These are phyloP conservation scores for Boloria euphrosyne DNA, from an alignment of 2,888 invertebrate genomes.

Conservation along the genomic window DNA sequence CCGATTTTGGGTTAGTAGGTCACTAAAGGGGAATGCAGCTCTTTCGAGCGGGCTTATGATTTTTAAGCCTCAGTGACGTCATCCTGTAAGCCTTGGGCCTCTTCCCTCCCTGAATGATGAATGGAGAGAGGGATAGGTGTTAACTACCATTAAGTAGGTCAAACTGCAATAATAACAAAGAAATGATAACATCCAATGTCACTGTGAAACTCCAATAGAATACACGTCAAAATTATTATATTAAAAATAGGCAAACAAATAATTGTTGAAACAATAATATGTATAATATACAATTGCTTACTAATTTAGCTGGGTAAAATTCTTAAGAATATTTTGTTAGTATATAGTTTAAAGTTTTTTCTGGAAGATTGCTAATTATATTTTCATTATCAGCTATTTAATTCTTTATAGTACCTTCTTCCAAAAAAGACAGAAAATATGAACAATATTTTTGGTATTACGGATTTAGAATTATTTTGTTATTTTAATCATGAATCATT, in stretches of 20 bases:
- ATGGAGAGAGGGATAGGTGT: conserved; percentile 68
- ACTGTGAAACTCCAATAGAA: not conserved
- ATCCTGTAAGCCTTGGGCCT: conserved; percentile 50
- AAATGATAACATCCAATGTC: conserved; percentile 8
- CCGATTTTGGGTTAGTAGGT: conserved; percentile 78
- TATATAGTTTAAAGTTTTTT: no score
- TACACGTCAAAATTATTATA: not conserved
- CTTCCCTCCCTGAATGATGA: conserved; percentile 68
- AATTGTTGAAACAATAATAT: not conserved
- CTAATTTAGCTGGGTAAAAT: no score
- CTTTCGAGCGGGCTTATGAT: conserved; percentile 60
- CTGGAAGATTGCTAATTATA: no score
- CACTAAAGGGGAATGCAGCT: conserved; percentile 72
- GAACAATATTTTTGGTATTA: no score
- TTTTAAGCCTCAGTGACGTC: conserved; percentile 76
- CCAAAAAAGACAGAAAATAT: no score
- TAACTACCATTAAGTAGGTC: conserved; percentile 43
- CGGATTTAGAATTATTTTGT: no score
- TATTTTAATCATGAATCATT: no score
- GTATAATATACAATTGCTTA: not conserved
- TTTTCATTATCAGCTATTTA: no score
- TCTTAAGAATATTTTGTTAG: no score
- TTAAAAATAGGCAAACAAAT: not conserved
- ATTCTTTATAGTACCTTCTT: no score
- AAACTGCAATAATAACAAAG: conserved; percentile 29